A percentile compares a stretch with the other conserved stretches of the same genome.
phyloP scores from a whole-genome alignment of 2,113 vertebrate species.

The Zingel zingel region DNA sequence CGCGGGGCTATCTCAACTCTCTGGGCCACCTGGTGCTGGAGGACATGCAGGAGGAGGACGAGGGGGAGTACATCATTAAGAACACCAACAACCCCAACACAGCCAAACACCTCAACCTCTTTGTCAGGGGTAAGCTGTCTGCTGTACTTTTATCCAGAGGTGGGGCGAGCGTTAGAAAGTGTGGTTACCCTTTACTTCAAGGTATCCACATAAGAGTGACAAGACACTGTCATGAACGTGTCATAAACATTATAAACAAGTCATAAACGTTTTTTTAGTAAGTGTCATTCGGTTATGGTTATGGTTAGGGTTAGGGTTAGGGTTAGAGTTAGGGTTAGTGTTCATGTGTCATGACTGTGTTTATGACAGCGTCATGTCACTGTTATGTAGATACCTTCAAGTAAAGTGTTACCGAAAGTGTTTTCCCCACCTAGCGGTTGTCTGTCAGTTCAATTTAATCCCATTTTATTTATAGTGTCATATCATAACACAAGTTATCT shows the following conservation, averaged over 20 bases:
- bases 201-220: too few species aligned
- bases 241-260: too few species aligned
- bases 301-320: too few species aligned
- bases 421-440: neutral
- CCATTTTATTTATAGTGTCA: too few species aligned
- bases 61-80: slow-evolving; percentile 80
- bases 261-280: too few species aligned
- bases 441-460: neutral
- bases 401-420: neutral
- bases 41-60: slow-evolving; percentile 80
- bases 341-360: too few species aligned
- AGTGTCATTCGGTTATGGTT: too few species aligned
- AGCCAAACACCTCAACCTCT: slow-evolving; percentile 65
- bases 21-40: slow-evolving; percentile 77
- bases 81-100: slow-evolving; percentile 24
- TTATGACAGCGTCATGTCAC: too few species aligned
- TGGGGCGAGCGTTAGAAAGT: neutral
- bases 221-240: too few species aligned
- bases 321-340: too few species aligned
- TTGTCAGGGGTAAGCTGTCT: slow-evolving; percentile 70
- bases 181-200: neutral
- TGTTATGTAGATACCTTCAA: too few species aligned
- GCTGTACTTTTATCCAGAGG: neutral
- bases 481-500: too few species aligned
- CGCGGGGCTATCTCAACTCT: slow-evolving; percentile 45